Conservation (phyloP, 1,140 invertebrate genomes). For the Drosophila bifasciata region DNA sequence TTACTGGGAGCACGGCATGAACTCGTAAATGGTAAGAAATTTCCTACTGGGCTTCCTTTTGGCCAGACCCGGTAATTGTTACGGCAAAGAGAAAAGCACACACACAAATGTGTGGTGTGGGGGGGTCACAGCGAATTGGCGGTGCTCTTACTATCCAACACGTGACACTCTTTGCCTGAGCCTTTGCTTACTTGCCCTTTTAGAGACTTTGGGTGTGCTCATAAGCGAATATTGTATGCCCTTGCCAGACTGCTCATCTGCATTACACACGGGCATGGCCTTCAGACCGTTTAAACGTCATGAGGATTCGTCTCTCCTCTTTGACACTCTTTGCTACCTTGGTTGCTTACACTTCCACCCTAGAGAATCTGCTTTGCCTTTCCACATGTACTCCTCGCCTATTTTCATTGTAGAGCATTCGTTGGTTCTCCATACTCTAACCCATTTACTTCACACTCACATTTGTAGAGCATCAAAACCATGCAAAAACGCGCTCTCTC, state of each 20-base stretch:
- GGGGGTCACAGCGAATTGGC: conserved; percentile 14
- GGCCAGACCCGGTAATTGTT: conserved; percentile 43
- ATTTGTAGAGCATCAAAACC: background rate
- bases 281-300: no score
- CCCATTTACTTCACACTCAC: no score
- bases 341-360: background rate
- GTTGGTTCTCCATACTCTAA: no score
- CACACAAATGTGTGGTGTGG: background rate
- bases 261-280: no score
- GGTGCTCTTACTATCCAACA: background rate
- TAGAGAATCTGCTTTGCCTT: no score
- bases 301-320: background rate
- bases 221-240: no score
- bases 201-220: no score
- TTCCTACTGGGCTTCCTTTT: conserved; percentile 57
- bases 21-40: conserved; percentile 59
- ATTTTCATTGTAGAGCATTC: no score
- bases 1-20: conserved; percentile 39
- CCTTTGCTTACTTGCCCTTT: no score
- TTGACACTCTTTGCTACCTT: background rate
- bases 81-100: conserved; percentile 49
- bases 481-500: background rate
- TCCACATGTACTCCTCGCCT: no score
- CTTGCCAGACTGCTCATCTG: no score
- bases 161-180: no score